phyloP scores from a whole-genome alignment of 2,888 invertebrate genomes.

The Alitta virens region DNA sequence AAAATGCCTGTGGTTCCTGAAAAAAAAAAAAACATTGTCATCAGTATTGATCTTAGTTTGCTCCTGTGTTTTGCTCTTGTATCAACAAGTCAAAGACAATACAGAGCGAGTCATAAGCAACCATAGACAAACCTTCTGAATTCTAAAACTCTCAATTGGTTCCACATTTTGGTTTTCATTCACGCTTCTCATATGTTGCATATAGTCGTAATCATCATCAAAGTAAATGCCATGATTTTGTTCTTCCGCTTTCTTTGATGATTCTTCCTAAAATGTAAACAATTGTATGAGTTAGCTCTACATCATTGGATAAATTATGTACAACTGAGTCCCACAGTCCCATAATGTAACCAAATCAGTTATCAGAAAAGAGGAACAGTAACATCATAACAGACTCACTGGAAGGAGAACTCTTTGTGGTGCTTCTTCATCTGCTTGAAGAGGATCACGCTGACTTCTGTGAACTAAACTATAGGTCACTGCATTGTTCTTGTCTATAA shows the following conservation, averaged over 20 bases:
- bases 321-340: too few relatives aligned
- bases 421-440: conserved; percentile 82
- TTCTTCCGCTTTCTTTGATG: conserved; percentile 58
- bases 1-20: conserved; percentile 55
- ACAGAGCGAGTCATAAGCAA: too few relatives aligned
- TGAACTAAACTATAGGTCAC: conserved; percentile 90
- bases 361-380: too few relatives aligned
- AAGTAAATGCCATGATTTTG: conserved; percentile 86
- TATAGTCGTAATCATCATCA: conserved; percentile 92
- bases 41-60: too few relatives aligned
- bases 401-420: conserved; percentile 76
- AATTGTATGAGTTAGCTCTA: too few relatives aligned
- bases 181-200: conserved; percentile 74
- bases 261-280: not conserved
- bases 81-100: too few relatives aligned
- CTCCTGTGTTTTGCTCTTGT: too few relatives aligned
- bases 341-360: too few relatives aligned
- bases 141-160: conserved; percentile 7
- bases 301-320: too few relatives aligned
- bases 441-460: conserved; percentile 89
- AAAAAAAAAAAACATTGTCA: too few relatives aligned
- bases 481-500: conserved; percentile 87
- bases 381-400: conserved; percentile 11
- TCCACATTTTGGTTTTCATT: conserved; percentile 33
- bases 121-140: too few relatives aligned